Evolutionary conservation across 2,797 vertebrate species (phyloP), one percentile per base, ranked within the genome.

Genomic region (Poeciliopsis turneri): DNA sequence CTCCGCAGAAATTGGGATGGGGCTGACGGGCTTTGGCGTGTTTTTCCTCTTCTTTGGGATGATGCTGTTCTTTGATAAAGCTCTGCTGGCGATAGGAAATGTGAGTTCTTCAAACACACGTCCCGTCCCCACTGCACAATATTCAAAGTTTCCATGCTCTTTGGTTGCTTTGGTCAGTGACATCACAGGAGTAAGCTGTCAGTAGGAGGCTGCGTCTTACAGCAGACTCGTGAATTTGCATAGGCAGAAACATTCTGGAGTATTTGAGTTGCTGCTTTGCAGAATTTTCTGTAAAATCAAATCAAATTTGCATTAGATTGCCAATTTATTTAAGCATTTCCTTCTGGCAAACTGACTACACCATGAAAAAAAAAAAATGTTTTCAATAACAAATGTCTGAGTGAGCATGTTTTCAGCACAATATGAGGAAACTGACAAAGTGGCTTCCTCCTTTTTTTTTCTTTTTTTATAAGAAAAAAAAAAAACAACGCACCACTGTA

Each of bases 1-100:
- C 2, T 76, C 23, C 20, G 3, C 89, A 94, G 93, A 94, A 49
- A 94, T 94, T 18, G 93, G 93, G 45, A 94, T 94, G 92, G 93
- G 93, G n/a, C 87, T 94, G 84, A 94, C 93, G 0, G 95, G 90
- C 5, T 92, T 94, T 20, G 94, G 95, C 11, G 92, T 95, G 55
- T 93, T 93, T 77, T 91, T 91, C 57, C 84, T 94, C 39, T 83
- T 91, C 78, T 93, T 93, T 51, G 87, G 90, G 18, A 88, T 93
- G 93, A 88, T 95, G 91, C 93, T 94, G 85, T 96, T 95, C 85
- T 95, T 91, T 76, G 91, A 93, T 64, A 94, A 88, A 82, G 84
- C 88, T 76, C 89, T 92, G 20, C 88, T 90, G 7, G 91, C 92
- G 69, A 93, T 86, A 76, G 88, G 86, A 86, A 92, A 88, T 39